Conservation (phyloP, 2,888 invertebrate species). For the Endotricha flammealis region DNA sequence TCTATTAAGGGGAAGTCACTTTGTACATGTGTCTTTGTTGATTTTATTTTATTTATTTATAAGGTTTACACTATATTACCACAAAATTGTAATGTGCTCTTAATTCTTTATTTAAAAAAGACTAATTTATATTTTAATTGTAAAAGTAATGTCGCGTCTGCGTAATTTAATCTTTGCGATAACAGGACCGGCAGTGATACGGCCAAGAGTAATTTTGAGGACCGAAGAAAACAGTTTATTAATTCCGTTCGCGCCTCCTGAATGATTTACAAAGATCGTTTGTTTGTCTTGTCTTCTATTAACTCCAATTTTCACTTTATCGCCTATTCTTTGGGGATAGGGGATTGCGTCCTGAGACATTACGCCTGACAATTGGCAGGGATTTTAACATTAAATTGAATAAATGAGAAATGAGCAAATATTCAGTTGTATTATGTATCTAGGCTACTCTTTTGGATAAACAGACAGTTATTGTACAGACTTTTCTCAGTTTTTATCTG, state of each 20-base stretch:
- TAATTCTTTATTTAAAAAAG: too few species aligned
- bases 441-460: too few species aligned
- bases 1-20: too few species aligned
- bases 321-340: slow-evolving; percentile 5
- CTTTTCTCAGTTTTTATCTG: too few species aligned
- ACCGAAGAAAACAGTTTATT: slow-evolving; percentile 72
- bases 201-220: slow-evolving; percentile 65
- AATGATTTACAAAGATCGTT: slow-evolving; percentile 55
- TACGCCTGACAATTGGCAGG: neutral
- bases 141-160: slow-evolving; percentile 4
- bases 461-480: too few species aligned
- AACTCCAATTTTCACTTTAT: neutral
- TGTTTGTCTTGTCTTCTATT: slow-evolving; percentile 28
- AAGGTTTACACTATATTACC: too few species aligned
- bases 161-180: slow-evolving; percentile 35
- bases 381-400: neutral
- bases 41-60: too few species aligned
- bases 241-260: slow-evolving; percentile 54
- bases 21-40: too few species aligned
- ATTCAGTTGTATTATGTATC: too few species aligned
- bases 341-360: slow-evolving; percentile 1
- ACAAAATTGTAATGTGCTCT: too few species aligned
- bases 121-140: too few species aligned
- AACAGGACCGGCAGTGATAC: slow-evolving; percentile 59
- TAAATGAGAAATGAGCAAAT: too few species aligned